A percentile compares a stretch with the other conserved stretches of the same genome.
Evolutionary conservation across 2,113 vertebrate genomes (phyloP).

Genomic region (Pomatorhinus ruficollis): DNA sequence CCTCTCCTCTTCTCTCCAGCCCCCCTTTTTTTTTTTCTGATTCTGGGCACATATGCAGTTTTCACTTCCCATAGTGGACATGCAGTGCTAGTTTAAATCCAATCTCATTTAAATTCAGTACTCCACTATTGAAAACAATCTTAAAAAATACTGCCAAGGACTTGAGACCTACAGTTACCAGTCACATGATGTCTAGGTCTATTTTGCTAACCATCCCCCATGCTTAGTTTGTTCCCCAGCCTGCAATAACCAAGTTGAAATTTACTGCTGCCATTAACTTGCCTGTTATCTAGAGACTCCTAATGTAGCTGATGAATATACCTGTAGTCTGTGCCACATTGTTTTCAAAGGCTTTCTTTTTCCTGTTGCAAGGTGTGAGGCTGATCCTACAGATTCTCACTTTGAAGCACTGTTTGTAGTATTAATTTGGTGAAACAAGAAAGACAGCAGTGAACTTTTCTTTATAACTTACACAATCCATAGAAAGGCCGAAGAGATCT

Average conservation of each 20-base stretch:
- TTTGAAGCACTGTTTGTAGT: background rate
- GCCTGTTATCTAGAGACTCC: background rate
- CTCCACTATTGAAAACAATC: background rate
- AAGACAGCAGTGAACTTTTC: background rate
- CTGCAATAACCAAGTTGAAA: background rate
- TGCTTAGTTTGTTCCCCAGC: background rate
- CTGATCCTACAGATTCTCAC: background rate
- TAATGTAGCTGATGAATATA: background rate
- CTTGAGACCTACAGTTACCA: background rate
- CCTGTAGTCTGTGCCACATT: background rate
- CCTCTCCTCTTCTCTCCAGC: fast-evolving
- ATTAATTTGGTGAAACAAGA: background rate
- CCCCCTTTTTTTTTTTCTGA: fast-evolving
- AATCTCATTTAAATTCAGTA: background rate
- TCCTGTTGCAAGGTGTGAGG: background rate
- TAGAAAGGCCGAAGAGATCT: background rate
- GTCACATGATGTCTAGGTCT: background rate
- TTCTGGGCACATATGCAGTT: background rate
- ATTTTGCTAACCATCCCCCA: background rate
- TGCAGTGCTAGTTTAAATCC: background rate
- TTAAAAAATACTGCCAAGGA: background rate
- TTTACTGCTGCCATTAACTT: background rate
- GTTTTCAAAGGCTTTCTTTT: background rate
- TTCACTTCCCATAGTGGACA: background rate
- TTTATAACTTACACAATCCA: background rate